Conservation (phyloP, 2,888 invertebrate species). For the Aspidiotus destructor region DNA sequence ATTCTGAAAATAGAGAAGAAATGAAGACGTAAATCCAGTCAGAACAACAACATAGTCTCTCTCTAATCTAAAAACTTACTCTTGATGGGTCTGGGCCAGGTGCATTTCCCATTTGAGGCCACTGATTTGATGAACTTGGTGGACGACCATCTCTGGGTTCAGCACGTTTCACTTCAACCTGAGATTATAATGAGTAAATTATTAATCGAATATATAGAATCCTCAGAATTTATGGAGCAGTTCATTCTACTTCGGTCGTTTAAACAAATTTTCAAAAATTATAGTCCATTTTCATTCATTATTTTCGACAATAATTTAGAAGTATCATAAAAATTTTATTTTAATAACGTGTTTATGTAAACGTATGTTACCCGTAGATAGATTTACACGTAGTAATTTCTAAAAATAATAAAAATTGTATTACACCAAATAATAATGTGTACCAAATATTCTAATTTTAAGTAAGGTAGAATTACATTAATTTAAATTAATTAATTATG, state of each 20-base stretch:
- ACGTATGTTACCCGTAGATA: neutral
- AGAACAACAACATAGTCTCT: neutral
- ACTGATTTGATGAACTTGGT: slow-evolving; percentile 1
- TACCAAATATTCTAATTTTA: neutral
- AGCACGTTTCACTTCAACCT: slow-evolving; percentile 31
- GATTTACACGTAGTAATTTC: neutral
- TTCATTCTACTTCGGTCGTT: too few species aligned
- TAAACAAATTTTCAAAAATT: too few species aligned
- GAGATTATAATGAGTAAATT: neutral
- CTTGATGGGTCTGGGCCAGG: slow-evolving; percentile 11
- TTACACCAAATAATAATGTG: neutral
- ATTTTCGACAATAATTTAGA: neutral
- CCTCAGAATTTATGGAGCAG: too few species aligned
- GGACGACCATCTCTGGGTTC: slow-evolving; percentile 25
- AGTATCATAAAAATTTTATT: neutral
- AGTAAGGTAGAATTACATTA: neutral
- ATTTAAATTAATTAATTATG: neutral
- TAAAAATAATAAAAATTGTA: neutral
- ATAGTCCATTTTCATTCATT: neutral
- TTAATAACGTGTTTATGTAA: neutral
- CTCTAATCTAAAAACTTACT: neutral
- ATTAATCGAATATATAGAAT: neutral
- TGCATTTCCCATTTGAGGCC: slow-evolving; percentile 6
- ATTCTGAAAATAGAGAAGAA: neutral
- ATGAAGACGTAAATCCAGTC: neutral